These are phyloP conservation scores for Procavia capensis DNA, from an alignment of 2,113 vertebrate genomes.

Conservation along the genomic window DNA sequence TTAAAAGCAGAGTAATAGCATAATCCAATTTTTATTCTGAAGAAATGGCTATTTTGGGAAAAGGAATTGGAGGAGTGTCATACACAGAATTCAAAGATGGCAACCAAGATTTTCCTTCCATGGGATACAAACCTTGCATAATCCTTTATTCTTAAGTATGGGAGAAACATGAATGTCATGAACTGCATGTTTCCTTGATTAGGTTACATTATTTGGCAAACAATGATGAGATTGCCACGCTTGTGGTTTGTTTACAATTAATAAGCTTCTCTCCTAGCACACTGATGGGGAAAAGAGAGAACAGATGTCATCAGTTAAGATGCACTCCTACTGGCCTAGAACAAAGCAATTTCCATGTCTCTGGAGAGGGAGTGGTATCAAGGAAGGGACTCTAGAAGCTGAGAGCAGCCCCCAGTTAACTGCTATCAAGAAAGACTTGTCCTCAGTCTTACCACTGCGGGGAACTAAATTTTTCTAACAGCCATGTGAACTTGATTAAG, in stretches of 20 bases:
- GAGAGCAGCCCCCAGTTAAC: background rate
- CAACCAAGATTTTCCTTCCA: background rate
- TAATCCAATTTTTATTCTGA: background rate
- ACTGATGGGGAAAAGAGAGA: background rate
- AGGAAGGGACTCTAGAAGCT: background rate
- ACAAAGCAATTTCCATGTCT: background rate
- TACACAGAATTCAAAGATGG: background rate
- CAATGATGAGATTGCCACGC: background rate
- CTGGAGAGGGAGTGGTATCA: background rate
- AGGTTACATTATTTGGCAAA: background rate
- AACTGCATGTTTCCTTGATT: background rate
- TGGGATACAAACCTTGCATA: background rate
- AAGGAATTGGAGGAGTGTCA: background rate
- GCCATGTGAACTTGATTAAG: background rate
- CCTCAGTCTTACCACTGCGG: background rate
- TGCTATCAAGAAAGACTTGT: background rate
- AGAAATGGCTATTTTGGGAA: background rate
- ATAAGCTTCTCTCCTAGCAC: background rate
- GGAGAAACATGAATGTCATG: background rate
- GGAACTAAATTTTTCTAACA: background rate
- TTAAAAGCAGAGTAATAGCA: background rate
- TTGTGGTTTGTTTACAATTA: background rate
- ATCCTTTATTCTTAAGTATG: too few species aligned
- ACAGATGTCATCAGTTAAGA: background rate
- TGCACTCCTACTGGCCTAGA: background rate